phyloP scores from a whole-genome alignment of 2,797 vertebrate genomes.

The Danionella dracula region DNA sequence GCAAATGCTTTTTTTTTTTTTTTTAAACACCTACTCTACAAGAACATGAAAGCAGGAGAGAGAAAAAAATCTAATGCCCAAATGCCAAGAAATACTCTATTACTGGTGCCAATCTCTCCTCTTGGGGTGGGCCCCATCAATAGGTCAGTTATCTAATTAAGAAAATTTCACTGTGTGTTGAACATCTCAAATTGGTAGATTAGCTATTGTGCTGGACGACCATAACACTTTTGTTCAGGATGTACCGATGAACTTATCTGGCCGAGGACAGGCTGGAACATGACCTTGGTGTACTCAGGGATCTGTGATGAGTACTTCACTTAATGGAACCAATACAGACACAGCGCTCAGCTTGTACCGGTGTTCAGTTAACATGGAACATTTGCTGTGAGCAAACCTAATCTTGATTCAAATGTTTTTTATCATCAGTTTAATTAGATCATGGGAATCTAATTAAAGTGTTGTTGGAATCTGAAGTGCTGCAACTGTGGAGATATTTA shows the following conservation, averaged over 20 bases:
- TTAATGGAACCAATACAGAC: constrained; percentile 6
- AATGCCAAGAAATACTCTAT: too few species aligned
- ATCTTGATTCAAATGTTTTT: not conserved
- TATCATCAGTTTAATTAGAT: not conserved
- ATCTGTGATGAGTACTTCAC: constrained; percentile 1
- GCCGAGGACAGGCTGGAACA: not conserved
- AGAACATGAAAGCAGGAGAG: too few species aligned
- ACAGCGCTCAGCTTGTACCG: not conserved
- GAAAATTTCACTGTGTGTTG: not conserved
- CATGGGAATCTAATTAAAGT: not conserved
- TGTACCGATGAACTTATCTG: not conserved
- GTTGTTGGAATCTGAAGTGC: not conserved
- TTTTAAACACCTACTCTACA: too few species aligned
- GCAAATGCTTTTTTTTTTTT: too few species aligned
- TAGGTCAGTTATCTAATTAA: not conserved
- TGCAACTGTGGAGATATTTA: too few species aligned
- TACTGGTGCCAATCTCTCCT: too few species aligned
- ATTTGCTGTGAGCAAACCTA: not conserved
- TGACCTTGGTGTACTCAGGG: not conserved
- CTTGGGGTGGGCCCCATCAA: too few species aligned
- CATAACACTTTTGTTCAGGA: not conserved
- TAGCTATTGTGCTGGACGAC: not conserved
- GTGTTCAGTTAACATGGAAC: not conserved
- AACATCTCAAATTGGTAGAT: not conserved
- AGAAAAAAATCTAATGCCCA: too few species aligned